A percentile compares a stretch with the other conserved stretches of the same genome.
These are phyloP conservation scores for Bimastos eiseni DNA, from an alignment of 2,888 invertebrate genomes.

Conservation along the genomic window DNA sequence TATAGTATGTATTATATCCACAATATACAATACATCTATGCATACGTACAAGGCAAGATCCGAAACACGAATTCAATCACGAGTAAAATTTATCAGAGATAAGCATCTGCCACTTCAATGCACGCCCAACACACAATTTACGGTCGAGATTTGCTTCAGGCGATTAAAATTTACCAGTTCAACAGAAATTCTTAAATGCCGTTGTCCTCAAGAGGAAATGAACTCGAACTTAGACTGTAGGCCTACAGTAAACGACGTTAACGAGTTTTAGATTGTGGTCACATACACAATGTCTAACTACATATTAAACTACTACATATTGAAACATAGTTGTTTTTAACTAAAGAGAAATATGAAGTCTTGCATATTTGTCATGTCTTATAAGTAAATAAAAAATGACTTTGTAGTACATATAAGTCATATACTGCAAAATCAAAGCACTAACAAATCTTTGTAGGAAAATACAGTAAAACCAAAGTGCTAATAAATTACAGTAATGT, in stretches of 20 bases:
- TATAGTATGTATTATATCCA: slow-evolving; percentile 1
- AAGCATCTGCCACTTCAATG: not conserved
- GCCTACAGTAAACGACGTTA: not conserved
- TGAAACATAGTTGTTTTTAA: not conserved
- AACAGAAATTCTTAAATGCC: not conserved
- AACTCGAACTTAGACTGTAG: not conserved
- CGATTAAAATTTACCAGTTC: not conserved
- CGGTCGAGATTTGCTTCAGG: not conserved
- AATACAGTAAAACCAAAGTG: too few relatives aligned
- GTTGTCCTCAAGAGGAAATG: not conserved
- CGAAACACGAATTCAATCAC: not conserved
- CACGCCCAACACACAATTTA: too few relatives aligned
- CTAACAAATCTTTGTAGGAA: too few relatives aligned
- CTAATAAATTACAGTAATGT: too few relatives aligned
- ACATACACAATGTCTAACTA: not conserved
- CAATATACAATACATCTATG: not conserved
- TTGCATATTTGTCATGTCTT: not conserved
- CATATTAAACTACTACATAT: not conserved
- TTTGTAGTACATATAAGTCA: not conserved
- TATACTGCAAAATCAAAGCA: not conserved
- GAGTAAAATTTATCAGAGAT: too few relatives aligned
- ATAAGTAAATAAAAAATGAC: not conserved
- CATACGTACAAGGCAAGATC: not conserved
- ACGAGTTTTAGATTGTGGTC: not conserved
- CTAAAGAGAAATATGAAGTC: not conserved